Percentiles rank a stretch among this genome's conserved stretches.
Conservation (phyloP, 2,797 vertebrate genomes). For the Eleutherodactylus coqui region DNA sequence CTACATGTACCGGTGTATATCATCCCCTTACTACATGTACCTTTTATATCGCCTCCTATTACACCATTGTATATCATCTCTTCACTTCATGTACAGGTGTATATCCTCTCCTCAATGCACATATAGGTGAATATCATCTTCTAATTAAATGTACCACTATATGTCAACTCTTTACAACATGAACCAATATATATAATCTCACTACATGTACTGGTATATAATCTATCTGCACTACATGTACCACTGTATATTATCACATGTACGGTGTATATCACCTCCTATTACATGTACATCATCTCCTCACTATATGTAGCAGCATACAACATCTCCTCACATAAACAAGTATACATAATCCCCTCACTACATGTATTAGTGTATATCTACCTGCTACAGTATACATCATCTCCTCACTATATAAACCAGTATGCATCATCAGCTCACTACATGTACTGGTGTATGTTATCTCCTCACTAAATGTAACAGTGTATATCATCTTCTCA, state of each 20-base stretch:
- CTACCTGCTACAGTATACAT: too few species aligned
- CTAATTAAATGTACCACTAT: neutral
- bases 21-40: neutral
- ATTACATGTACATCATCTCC: neutral
- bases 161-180: neutral
- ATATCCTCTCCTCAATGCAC: neutral
- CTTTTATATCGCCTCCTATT: neutral
- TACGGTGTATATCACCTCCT: neutral
- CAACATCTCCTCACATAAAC: neutral
- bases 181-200: neutral
- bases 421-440: too few species aligned
- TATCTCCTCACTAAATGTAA: too few species aligned
- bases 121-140: neutral
- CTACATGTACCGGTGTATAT: neutral
- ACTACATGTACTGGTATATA: neutral
- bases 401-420: too few species aligned
- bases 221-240: neutral
- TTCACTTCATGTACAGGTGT: neutral
- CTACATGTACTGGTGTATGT: too few species aligned
- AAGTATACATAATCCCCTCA: neutral
- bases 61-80: neutral
- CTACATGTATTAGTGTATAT: too few species aligned
- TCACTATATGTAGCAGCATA: neutral
- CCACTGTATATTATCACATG: neutral
- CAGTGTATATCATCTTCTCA: too few species aligned